These are phyloP conservation scores for Acrobasis consociella DNA, from an alignment of 2,888 invertebrate species.

Conservation along the genomic window DNA sequence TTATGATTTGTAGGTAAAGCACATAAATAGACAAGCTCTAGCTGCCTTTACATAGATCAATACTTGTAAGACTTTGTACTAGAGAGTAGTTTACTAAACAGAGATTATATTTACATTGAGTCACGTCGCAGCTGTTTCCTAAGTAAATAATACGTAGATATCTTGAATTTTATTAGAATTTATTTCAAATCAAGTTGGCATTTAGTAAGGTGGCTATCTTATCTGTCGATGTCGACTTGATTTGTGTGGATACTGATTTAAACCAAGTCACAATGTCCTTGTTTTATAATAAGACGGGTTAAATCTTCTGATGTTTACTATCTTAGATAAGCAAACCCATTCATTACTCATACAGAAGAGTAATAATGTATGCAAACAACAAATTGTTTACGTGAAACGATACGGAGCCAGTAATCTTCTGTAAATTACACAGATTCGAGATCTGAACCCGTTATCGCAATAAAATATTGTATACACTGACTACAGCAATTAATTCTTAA, in stretches of 20 bases:
- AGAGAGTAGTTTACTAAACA: background rate
- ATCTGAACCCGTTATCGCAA: conserved; percentile 22
- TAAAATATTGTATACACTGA: conserved; percentile 3
- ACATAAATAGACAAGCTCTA: background rate
- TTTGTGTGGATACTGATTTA: too few relatives aligned
- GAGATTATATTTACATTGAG: background rate
- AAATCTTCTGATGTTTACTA: too few relatives aligned
- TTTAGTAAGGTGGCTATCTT: too few relatives aligned
- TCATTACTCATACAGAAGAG: background rate
- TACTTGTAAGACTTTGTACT: background rate
- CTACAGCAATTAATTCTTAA: conserved; percentile 2
- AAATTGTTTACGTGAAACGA: conserved; percentile 29
- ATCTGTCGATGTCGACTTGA: too few relatives aligned
- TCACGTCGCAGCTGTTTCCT: background rate
- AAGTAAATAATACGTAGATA: too few relatives aligned
- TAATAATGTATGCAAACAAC: conserved; percentile 29
- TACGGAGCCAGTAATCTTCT: conserved; percentile 32
- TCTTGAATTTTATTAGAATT: too few relatives aligned
- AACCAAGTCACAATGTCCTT: too few relatives aligned
- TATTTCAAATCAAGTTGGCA: too few relatives aligned
- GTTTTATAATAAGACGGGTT: too few relatives aligned
- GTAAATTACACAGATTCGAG: conserved; percentile 36
- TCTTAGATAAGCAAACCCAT: too few relatives aligned
- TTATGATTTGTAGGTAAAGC: background rate
- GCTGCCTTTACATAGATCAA: background rate